Evolutionary conservation across 2,888 invertebrate species (phyloP).

Genomic region (Drosophila peninsularis): DNA sequence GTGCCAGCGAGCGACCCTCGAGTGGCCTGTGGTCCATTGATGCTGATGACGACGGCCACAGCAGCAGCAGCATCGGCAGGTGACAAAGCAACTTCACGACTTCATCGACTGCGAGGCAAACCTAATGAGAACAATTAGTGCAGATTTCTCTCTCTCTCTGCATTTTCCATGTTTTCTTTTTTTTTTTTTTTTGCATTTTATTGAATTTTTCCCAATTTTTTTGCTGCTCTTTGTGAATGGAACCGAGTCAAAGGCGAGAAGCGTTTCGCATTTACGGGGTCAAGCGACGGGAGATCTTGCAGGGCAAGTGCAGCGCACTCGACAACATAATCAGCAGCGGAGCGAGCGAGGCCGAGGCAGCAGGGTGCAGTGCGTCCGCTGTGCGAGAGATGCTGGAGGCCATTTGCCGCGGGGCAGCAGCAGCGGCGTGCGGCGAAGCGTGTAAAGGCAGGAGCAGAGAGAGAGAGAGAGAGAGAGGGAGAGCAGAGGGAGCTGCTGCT

Average conservation of each 20-base stretch:
- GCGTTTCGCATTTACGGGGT: constrained; percentile 40
- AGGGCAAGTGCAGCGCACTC: constrained; percentile 59
- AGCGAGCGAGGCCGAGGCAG: constrained; percentile 29
- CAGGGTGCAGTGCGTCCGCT: constrained; percentile 63
- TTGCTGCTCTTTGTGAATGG: constrained; percentile 40
- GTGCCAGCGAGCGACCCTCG: constrained; percentile 13
- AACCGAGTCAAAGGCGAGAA: constrained; percentile 14
- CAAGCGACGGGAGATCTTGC: constrained; percentile 44
- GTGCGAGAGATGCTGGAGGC: constrained; percentile 56
- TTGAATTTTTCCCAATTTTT: constrained; percentile 6
- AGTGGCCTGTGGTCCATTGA: constrained; percentile 46
- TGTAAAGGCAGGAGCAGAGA: constrained; percentile 55
- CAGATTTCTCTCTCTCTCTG: constrained; percentile 30
- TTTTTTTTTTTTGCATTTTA: constrained; percentile 12
- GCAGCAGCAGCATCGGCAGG: constrained; percentile 7
- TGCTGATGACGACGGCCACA: background rate
- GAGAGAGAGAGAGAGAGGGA: constrained; percentile 1
- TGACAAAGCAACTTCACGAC: constrained; percentile 45
- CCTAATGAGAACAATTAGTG: constrained; percentile 79
- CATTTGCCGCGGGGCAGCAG: constrained; percentile 35
- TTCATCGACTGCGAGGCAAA: constrained; percentile 35
- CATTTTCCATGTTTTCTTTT: constrained; percentile 5
- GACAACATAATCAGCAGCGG: constrained; percentile 67
- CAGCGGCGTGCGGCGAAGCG: constrained; percentile 58
- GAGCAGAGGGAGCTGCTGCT: constrained; percentile 21